phyloP scores from a whole-genome alignment of 2,797 vertebrate genomes.

The Sebastes kiyomatsui region DNA sequence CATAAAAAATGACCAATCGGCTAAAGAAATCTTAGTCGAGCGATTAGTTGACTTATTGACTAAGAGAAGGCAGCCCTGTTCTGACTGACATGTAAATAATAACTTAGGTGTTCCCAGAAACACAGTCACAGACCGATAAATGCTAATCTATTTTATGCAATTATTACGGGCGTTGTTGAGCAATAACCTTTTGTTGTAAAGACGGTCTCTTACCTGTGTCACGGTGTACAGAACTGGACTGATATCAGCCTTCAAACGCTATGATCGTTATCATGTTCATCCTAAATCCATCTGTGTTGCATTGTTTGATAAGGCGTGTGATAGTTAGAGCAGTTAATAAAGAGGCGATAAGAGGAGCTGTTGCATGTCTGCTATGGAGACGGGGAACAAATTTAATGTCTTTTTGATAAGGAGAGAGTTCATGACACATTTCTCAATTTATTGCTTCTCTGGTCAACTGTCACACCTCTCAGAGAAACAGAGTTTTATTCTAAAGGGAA shows the following conservation, averaged over 20 bases:
- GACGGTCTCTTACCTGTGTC: not conserved
- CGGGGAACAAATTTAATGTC: slow-evolving; percentile 39
- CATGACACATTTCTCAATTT: slow-evolving; percentile 49
- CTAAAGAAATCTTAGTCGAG: not conserved
- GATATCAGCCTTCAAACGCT: slow-evolving; percentile 19
- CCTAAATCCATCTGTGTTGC: slow-evolving; percentile 29
- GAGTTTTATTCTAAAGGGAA: not conserved
- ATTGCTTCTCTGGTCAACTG: slow-evolving; percentile 44
- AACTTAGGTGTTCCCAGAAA: not conserved
- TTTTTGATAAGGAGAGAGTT: slow-evolving; percentile 66
- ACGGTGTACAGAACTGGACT: not conserved
- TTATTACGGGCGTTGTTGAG: slow-evolving; percentile 42
- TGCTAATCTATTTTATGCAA: slow-evolving; percentile 52
- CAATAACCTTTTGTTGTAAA: slow-evolving; percentile 40
- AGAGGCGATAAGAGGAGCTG: slow-evolving; percentile 57
- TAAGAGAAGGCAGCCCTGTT: not conserved
- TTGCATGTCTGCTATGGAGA: slow-evolving; percentile 56
- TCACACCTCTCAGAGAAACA: not conserved
- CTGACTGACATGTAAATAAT: slow-evolving; percentile 1
- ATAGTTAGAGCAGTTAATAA: slow-evolving; percentile 68
- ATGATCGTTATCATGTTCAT: slow-evolving; percentile 32
- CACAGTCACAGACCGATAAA: slow-evolving; percentile 38
- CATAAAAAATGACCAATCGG: not conserved
- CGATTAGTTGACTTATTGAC: too few relatives aligned
- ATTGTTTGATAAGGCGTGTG: slow-evolving; percentile 44